A percentile compares a stretch with the other conserved stretches of the same genome.
phyloP scores from a whole-genome alignment of 2,797 vertebrate genomes.

The Peromyscus melanophrys region DNA sequence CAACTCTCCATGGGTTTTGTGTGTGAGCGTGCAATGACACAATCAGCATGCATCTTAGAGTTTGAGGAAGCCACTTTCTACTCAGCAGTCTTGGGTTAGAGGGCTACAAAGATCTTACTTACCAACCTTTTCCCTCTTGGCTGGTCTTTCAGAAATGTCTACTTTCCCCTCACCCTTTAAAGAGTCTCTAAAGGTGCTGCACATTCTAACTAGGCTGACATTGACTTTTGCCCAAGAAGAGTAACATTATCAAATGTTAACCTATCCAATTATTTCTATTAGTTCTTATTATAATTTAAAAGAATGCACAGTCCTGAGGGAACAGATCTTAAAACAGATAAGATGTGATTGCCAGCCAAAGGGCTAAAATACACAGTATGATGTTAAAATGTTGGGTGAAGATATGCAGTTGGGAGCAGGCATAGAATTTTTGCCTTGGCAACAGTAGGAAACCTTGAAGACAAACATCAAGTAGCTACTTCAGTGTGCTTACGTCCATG shows the following conservation, averaged over 20 bases:
- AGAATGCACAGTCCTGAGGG: background rate
- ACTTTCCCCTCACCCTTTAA: constrained; percentile 71
- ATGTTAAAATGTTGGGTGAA: background rate
- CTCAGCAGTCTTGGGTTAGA: background rate
- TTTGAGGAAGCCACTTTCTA: background rate
- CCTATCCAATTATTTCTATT: constrained; percentile 67
- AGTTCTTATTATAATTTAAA: constrained; percentile 42
- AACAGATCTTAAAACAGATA: background rate
- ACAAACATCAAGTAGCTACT: background rate
- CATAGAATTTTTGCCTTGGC: background rate
- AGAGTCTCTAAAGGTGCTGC: constrained; percentile 35
- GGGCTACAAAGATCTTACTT: constrained; percentile 32
- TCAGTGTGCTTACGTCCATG: background rate
- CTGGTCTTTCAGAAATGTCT: constrained; percentile 67
- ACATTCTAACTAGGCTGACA: constrained; percentile 70
- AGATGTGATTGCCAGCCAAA: background rate
- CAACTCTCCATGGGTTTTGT: background rate
- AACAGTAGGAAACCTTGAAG: background rate
- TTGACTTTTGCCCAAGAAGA: constrained; percentile 62
- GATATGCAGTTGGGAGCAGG: accelerated
- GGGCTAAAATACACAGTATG: background rate
- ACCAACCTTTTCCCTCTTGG: constrained; percentile 56
- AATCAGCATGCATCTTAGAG: background rate
- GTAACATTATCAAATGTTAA: constrained; percentile 49
- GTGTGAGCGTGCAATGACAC: accelerated